Conservation (phyloP, 1,140 invertebrate species). For the Frieseomelitta varia region DNA sequence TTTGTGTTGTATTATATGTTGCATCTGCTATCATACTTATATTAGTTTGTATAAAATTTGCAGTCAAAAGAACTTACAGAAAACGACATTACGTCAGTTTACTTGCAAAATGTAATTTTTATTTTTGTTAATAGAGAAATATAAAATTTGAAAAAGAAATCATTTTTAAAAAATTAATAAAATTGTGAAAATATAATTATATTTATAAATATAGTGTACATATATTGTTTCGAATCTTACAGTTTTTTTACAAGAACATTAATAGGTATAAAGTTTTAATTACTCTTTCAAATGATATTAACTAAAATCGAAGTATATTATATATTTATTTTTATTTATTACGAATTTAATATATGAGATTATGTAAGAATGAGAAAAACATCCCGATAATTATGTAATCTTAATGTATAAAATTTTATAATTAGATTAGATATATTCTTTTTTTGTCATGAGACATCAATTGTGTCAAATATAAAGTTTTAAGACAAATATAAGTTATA, state of each 20-base stretch:
- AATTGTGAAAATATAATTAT: constrained; percentile 4
- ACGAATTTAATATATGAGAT: constrained; percentile 1
- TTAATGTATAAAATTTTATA: constrained; percentile 25
- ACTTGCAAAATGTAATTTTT: constrained; percentile 84
- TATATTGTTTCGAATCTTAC: constrained; percentile 17
- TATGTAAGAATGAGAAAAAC: background rate
- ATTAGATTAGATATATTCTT: background rate
- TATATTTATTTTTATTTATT: constrained; percentile 28
- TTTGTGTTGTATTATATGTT: constrained; percentile 89
- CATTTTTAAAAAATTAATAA: constrained; percentile 4
- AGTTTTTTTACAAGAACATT: constrained; percentile 12
- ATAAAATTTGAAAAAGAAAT: background rate
- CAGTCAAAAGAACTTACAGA: constrained; percentile 86
- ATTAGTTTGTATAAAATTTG: constrained; percentile 89
- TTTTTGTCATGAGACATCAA: background rate
- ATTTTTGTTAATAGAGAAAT: constrained; percentile 17
- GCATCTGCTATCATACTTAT: constrained; percentile 87
- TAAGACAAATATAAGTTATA: no score
- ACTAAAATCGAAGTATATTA: constrained; percentile 16
- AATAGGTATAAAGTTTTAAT: background rate
- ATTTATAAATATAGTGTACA: constrained; percentile 33
- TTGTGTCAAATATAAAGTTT: background rate
- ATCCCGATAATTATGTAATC: background rate
- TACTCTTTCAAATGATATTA: constrained; percentile 6
- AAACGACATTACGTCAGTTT: constrained; percentile 87